Percentiles rank a stretch among this genome's conserved stretches.
These are phyloP conservation scores for Bibio marci DNA, from an alignment of 2,888 invertebrate species.

Conservation along the genomic window DNA sequence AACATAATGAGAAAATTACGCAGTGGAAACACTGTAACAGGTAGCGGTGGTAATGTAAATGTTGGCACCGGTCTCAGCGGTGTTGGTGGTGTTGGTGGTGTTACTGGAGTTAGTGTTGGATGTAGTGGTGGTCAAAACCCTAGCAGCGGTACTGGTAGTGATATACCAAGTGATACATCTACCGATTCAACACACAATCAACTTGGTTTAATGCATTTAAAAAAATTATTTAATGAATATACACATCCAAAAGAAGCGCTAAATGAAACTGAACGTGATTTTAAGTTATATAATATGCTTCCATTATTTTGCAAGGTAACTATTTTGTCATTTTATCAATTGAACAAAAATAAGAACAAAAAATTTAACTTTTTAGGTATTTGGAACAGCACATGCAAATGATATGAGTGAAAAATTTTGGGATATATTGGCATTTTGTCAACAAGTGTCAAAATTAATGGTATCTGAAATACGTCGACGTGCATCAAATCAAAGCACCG, in stretches of 20 bases:
- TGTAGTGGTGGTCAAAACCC: slow-evolving; percentile 24
- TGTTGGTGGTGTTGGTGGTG: too few species aligned
- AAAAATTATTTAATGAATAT: slow-evolving; percentile 90
- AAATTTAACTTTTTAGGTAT: slow-evolving; percentile 45
- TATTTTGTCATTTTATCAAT: slow-evolving; percentile 3
- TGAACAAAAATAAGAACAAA: too few species aligned
- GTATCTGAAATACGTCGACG: slow-evolving; percentile 89
- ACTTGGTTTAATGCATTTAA: slow-evolving; percentile 86
- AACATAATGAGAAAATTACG: slow-evolving; percentile 88
- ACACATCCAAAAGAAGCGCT: slow-evolving; percentile 73
- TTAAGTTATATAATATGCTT: slow-evolving; percentile 91
- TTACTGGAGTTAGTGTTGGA: too few species aligned
- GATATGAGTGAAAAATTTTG: slow-evolving; percentile 97
- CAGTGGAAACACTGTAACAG: slow-evolving; percentile 34
- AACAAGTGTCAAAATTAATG: slow-evolving; percentile 87
- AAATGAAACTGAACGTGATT: slow-evolving; percentile 69
- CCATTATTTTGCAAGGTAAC: slow-evolving; percentile 92
- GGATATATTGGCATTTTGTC: slow-evolving; percentile 87
- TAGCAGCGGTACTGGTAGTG: neutral
- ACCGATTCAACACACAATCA: slow-evolving; percentile 63
- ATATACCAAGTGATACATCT: slow-evolving; percentile 30
- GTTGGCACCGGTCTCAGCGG: slow-evolving; percentile 17
- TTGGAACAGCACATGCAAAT: slow-evolving; percentile 80
- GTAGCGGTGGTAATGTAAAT: slow-evolving; percentile 25
- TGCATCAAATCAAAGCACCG: slow-evolving; percentile 91